Conservation (phyloP, 2,888 invertebrate species). For the Phaedon cochleariae region DNA sequence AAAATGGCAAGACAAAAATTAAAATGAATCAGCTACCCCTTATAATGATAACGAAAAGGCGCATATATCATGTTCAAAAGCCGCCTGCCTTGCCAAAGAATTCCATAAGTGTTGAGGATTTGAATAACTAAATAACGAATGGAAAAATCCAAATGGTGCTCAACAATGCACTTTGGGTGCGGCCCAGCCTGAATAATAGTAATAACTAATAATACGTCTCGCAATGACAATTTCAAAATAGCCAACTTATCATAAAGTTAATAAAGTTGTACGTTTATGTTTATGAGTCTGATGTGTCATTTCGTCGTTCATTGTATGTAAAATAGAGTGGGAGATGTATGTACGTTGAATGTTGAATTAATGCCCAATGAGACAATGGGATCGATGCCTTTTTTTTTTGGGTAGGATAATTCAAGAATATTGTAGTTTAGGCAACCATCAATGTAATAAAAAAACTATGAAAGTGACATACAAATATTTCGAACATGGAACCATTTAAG, state of each 20-base stretch:
- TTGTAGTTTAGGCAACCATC: no score
- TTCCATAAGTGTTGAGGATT: constrained; percentile 19
- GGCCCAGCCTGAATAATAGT: background rate
- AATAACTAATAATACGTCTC: background rate
- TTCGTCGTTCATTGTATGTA: background rate
- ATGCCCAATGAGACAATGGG: no score
- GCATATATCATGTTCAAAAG: no score
- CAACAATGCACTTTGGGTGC: constrained; percentile 30
- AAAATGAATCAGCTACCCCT: no score
- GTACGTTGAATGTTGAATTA: no score
- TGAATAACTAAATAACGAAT: constrained; percentile 21
- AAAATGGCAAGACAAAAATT: no score
- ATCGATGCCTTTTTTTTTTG: no score
- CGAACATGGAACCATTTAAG: no score
- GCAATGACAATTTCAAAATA: background rate
- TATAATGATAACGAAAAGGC: no score
- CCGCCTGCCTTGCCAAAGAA: constrained; percentile 21
- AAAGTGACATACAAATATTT: no score
- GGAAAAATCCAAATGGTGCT: constrained; percentile 23
- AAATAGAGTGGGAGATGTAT: background rate
- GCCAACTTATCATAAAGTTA: background rate
- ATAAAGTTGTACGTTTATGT: background rate
- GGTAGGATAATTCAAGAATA: no score
- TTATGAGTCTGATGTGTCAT: background rate
- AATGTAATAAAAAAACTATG: no score